These are phyloP conservation scores for Synanthedon myopaeformis DNA, from an alignment of 2,888 invertebrate genomes.

Conservation along the genomic window DNA sequence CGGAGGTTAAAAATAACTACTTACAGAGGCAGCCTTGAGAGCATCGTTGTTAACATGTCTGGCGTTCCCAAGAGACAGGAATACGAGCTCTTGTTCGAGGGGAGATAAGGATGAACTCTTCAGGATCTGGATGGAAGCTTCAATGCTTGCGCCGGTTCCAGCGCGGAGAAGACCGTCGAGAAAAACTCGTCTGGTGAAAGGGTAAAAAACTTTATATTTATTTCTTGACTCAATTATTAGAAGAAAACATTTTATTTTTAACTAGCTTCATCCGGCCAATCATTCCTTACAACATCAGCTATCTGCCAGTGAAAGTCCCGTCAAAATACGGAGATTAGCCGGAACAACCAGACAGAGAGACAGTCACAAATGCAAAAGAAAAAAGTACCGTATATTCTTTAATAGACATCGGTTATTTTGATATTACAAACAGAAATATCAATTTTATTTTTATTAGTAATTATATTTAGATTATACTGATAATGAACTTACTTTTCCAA, in stretches of 20 bases:
- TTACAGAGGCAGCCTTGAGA: constrained; percentile 70
- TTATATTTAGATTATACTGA: background rate
- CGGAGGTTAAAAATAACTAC: constrained; percentile 15
- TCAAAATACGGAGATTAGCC: too few species aligned
- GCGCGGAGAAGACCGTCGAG: constrained; percentile 85
- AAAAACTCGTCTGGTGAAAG: constrained; percentile 73
- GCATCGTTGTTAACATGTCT: constrained; percentile 76
- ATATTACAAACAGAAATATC: background rate
- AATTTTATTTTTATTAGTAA: too few species aligned
- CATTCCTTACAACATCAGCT: too few species aligned
- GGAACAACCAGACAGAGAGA: too few species aligned
- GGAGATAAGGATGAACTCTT: constrained; percentile 71
- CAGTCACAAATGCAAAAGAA: too few species aligned
- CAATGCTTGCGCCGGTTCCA: constrained; percentile 82
- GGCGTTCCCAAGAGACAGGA: constrained; percentile 76
- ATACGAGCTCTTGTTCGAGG: constrained; percentile 73
- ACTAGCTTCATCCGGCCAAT: too few species aligned
- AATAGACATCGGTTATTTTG: too few species aligned
- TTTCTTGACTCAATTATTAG: background rate
- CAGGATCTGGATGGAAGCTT: constrained; percentile 75
- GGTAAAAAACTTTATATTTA: too few species aligned
- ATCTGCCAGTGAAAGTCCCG: too few species aligned
- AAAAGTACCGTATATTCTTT: too few species aligned
- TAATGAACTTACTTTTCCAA: constrained; percentile 62
- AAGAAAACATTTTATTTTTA: background rate